Evolutionary conservation across 2,888 invertebrate species (phyloP), one percentile per base, ranked within the genome.

Genomic region (Drosophila pegasa): DNA sequence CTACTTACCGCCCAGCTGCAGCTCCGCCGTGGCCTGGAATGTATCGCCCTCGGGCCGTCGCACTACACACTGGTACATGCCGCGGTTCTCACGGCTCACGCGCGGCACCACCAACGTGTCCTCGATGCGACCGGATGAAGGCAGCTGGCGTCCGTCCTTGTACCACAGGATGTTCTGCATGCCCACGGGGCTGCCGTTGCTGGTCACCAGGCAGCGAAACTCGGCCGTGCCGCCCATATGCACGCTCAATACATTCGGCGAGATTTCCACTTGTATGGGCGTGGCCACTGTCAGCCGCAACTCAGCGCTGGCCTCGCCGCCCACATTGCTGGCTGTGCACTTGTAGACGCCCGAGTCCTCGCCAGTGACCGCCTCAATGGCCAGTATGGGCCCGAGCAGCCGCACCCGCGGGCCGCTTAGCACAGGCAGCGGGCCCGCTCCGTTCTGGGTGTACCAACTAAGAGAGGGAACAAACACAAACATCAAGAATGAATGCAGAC

Each of bases 1-100:
- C 60, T 64, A 91, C 93, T 93, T 90, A 96, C 95, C 95, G 89
- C 95, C 95, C 69, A 96, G 92, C 89, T 95, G 94, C 51, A 96
- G 93, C 91, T 96, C 96, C 0, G 95, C 95, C 0, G 96, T 94
- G 9, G 95, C 96, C 90, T 96, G 96, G 27, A 95, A 95, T 3
- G 95, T 95, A 87, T 95, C 95, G 16, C 95, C 95, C 89, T 95
- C 95, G 33, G 95, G 93, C 72, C 95, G 93, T 68, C 95, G 92
- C 8, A 95, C 95, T 70, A 96, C 93, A 90, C 96, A 96, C 90
- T 96, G 96, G 90, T 96, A 96, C 95, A 96, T 95, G 79, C 96
- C 96, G 65, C 95, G 93, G 90, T 96, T 95, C 85, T 95, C 95
- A 56, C 95, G 93, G 38, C 94, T 94, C 41, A 96, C 95, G 62